A percentile compares a stretch with the other conserved stretches of the same genome.
Conservation (phyloP, 1,140 invertebrate species). For the Steinernema khuongi region DNA sequence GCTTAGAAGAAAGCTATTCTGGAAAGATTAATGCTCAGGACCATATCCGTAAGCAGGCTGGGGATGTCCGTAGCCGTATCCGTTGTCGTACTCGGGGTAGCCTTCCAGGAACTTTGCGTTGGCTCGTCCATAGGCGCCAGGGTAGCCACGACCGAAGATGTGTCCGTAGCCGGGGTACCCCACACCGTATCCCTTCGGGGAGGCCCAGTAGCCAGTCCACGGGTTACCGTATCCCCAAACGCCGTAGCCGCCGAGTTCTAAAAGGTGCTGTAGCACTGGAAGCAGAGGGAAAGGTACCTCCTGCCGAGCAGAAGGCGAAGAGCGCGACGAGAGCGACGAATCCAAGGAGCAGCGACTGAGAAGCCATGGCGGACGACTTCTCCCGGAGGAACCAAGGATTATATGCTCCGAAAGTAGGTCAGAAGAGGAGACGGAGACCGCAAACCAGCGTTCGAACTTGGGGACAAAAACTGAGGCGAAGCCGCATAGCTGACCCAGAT, state of each 20-base stretch:
- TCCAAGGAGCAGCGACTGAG: not conserved
- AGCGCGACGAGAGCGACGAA: not conserved
- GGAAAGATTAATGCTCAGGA: too few species aligned
- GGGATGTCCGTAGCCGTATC: not conserved
- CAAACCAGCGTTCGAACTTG: not conserved
- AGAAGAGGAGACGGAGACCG: not conserved
- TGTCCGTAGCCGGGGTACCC: constrained; percentile 2
- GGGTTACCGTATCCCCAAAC: not conserved
- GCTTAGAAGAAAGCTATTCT: too few species aligned
- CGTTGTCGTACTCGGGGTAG: not conserved
- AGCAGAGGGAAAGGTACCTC: not conserved
- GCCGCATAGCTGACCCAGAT: not conserved
- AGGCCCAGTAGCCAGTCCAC: not conserved
- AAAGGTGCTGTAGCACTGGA: not conserved
- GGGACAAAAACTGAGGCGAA: not conserved
- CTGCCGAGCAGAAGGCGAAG: not conserved
- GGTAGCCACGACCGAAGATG: not conserved
- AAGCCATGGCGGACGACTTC: not conserved
- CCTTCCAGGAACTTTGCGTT: not conserved
- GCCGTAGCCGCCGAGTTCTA: not conserved
- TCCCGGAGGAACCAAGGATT: not conserved
- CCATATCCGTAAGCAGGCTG: not conserved
- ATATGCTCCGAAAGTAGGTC: not conserved
- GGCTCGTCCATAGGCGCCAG: not conserved
- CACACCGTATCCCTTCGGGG: not conserved